A percentile compares a stretch with the other conserved stretches of the same genome.
These are phyloP conservation scores for Nycteola revayana DNA, from an alignment of 2,888 invertebrate genomes.

Conservation along the genomic window DNA sequence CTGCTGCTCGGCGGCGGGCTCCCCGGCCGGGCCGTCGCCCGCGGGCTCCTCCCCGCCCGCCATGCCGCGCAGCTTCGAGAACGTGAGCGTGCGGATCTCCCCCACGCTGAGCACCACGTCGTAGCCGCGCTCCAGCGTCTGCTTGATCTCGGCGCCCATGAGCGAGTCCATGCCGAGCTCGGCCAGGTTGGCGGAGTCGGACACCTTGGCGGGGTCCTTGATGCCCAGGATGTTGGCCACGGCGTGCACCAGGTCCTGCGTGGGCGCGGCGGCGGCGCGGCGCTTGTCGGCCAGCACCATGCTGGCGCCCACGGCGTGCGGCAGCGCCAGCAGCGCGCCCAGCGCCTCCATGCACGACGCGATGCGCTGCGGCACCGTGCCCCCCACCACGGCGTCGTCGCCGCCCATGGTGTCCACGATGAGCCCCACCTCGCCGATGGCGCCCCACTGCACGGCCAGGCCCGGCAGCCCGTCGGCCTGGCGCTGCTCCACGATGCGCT, in stretches of 20 bases:
- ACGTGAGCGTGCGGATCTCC: constrained; percentile 93
- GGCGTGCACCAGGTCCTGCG: constrained; percentile 85
- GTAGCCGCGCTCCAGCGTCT: constrained; percentile 95
- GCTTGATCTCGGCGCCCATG: constrained; percentile 99
- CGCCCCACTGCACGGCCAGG: constrained; percentile 98
- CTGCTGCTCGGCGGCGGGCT: constrained; percentile 55
- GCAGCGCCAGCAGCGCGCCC: constrained; percentile 94
- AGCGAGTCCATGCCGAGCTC: constrained; percentile 99
- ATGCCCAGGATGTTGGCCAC: constrained; percentile 95
- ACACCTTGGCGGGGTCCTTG: constrained; percentile 90
- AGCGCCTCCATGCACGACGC: constrained; percentile 94
- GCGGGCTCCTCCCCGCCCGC: constrained; percentile 49
- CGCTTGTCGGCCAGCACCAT: constrained; percentile 95
- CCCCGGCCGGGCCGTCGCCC: constrained; percentile 30
- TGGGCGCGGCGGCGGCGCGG: constrained; percentile 82
- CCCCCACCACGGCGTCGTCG: constrained; percentile 96
- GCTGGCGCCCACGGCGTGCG: constrained; percentile 90
- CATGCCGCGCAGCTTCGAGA: constrained; percentile 86
- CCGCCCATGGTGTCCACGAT: constrained; percentile 94
- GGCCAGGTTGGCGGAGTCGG: constrained; percentile 89
- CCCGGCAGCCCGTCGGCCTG: constrained; percentile 92
- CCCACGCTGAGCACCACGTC: constrained; percentile 95
- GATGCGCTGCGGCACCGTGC: constrained; percentile 97
- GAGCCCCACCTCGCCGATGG: constrained; percentile 98
- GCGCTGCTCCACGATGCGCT: constrained; percentile 94